phyloP scores from a whole-genome alignment of 1,140 invertebrate genomes.

The Drosophila punjabiensis region DNA sequence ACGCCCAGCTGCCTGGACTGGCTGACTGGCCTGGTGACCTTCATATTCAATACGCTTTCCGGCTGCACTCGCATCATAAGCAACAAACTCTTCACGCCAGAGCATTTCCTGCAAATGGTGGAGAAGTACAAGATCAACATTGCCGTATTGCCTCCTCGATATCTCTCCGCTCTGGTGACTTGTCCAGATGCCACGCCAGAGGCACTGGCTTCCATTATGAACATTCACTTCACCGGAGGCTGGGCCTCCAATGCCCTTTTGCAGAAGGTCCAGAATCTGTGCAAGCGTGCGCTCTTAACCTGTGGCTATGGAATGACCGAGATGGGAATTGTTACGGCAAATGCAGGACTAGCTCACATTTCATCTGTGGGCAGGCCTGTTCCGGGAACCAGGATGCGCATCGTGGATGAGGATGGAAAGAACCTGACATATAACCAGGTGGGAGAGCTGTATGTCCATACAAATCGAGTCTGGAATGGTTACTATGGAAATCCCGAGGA shows the following conservation, averaged over 20 bases:
- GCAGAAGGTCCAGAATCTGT: constrained; percentile 55
- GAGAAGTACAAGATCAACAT: constrained; percentile 73
- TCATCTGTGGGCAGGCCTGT: constrained; percentile 58
- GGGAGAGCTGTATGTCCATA: constrained; percentile 85
- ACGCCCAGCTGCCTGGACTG: constrained; percentile 75
- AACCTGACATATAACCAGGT: constrained; percentile 69
- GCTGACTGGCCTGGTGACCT: constrained; percentile 68
- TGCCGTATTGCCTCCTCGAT: constrained; percentile 50
- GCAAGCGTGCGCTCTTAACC: constrained; percentile 52
- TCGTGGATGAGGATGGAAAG: constrained; percentile 74
- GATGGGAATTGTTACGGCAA: constrained; percentile 56
- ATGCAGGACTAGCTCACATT: constrained; percentile 45
- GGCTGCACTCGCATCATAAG: constrained; percentile 70
- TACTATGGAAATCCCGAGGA: constrained; percentile 87
- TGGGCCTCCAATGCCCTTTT: constrained; percentile 32
- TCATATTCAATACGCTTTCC: constrained; percentile 49
- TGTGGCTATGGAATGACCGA: constrained; percentile 71
- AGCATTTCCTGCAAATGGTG: constrained; percentile 60
- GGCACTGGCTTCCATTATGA: constrained; percentile 44
- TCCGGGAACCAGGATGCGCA: constrained; percentile 55
- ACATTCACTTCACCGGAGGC: constrained; percentile 58
- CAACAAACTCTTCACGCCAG: constrained; percentile 54
- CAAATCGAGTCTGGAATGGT: constrained; percentile 73
- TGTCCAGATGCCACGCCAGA: constrained; percentile 55
- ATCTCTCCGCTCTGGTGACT: constrained; percentile 48